Conservation (phyloP, 2,888 invertebrate genomes). For the Teinopalpus imperialis region DNA sequence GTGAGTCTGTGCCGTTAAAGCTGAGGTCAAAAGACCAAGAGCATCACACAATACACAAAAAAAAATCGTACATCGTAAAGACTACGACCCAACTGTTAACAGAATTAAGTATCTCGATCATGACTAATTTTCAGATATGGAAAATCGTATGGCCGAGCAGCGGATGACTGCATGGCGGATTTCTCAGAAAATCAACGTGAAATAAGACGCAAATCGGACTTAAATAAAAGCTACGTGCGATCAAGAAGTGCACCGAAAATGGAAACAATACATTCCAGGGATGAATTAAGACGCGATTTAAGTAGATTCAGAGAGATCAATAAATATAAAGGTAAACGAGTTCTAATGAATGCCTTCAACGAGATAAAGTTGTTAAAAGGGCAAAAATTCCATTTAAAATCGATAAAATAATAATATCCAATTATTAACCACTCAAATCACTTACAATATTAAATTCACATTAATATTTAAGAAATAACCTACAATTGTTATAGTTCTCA, state of each 20-base stretch:
- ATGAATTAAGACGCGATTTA: slow-evolving; percentile 77
- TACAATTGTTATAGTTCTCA: too few species aligned
- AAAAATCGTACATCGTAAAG: too few species aligned
- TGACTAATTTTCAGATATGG: slow-evolving; percentile 59
- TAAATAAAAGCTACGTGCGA: slow-evolving; percentile 67
- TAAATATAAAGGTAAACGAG: slow-evolving; percentile 74
- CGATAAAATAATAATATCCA: too few species aligned
- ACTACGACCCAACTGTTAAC: too few species aligned
- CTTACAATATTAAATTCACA: too few species aligned
- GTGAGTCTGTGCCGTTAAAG: too few species aligned
- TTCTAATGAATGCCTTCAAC: neutral
- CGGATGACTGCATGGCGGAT: slow-evolving; percentile 82
- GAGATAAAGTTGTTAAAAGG: neutral
- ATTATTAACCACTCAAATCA: too few species aligned
- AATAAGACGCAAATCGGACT: slow-evolving; percentile 60
- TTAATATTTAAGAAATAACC: too few species aligned
- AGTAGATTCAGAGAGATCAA: slow-evolving; percentile 76
- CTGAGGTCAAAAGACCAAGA: too few species aligned
- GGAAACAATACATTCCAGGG: slow-evolving; percentile 78
- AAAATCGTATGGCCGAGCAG: slow-evolving; percentile 81
- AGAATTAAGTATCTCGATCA: neutral
- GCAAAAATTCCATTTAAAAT: neutral
- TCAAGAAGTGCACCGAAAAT: slow-evolving; percentile 82
- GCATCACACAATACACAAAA: too few species aligned
- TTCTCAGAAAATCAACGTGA: slow-evolving; percentile 75